Conservation (phyloP, 1,140 invertebrate species). For the Anthonomus grandis region DNA sequence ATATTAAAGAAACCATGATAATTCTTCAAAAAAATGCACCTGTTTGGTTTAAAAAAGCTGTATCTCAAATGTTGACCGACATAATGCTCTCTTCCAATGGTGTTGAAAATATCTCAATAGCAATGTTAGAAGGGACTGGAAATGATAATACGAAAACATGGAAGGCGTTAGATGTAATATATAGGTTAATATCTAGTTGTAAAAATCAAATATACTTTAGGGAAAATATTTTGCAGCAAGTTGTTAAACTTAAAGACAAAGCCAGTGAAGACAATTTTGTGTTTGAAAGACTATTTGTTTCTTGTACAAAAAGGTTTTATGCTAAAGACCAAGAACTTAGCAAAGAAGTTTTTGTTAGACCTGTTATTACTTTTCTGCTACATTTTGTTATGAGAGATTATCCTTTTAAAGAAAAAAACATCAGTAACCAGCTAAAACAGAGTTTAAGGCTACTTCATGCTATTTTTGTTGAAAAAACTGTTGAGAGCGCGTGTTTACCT, state of each 20-base stretch:
- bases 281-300: slow-evolving; percentile 23
- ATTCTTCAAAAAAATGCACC: slow-evolving; percentile 58
- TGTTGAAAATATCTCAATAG: slow-evolving; percentile 56
- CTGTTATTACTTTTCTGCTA: slow-evolving; percentile 45
- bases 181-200: slow-evolving; percentile 57
- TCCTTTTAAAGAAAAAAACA: slow-evolving; percentile 21
- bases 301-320: slow-evolving; percentile 55
- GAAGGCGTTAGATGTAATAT: slow-evolving; percentile 64
- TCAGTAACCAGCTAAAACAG: slow-evolving; percentile 50
- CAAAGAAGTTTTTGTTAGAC: slow-evolving; percentile 49
- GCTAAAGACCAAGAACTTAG: slow-evolving; percentile 50
- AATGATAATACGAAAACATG: slow-evolving; percentile 58
- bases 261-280: slow-evolving; percentile 22
- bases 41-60: slow-evolving; percentile 60
- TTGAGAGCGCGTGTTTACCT: slow-evolving; percentile 23
- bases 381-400: slow-evolving; percentile 45
- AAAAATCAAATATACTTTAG: slow-evolving; percentile 53
- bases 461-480: slow-evolving; percentile 39
- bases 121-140: slow-evolving; percentile 57
- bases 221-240: slow-evolving; percentile 55
- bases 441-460: slow-evolving; percentile 48
- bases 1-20: slow-evolving; percentile 68
- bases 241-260: slow-evolving; percentile 51
- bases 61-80: slow-evolving; percentile 58
- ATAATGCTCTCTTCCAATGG: slow-evolving; percentile 59